Base-by-base conservation (phyloP, 2,888 invertebrate species). In the Eumacrocentrus americanus region DNA sequence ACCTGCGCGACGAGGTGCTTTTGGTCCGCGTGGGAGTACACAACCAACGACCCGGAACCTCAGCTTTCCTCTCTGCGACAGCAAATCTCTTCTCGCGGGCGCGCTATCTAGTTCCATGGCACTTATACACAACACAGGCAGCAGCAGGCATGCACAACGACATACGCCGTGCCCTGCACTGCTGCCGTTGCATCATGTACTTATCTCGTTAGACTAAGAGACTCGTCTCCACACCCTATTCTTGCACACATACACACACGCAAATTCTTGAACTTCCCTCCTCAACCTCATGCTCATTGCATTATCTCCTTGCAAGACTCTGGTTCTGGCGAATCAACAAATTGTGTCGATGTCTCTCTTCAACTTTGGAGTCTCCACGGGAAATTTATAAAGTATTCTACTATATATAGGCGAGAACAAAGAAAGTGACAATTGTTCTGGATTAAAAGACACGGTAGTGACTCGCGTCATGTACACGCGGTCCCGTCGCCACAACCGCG, bases 21-120 rank as follows among this genome's bases (percentile, higher is more conserved):
- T 65, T 68, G 65, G 71, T 68, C 58, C 67, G 67, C 68, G 75
- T 76, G 67, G 74, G 73, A 66, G 69, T 71, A 66, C 61, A 70
- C 65, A 72, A 71, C 69, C 72, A 73, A 69, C 69, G 73, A 73
- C 70, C 70, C 72, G 72, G 71, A 76, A 72, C 71, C 72, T 67
- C 70, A 34, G 65, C 61, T 67, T 68, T 68, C 62, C 61, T 58
- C 62, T 58, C 29, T 52, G 61, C 56, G 66, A 67, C 58, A 62
- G 66, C 70, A 62, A 72, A 60, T 69, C 66, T 70, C 67, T 70
- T 53, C 16, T 11, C 42, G 42, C 20, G 20, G 11, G 14, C 23
- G 25, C 46, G 46, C 65, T 67, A 69, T 62, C 63, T 61, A 58
- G 64, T 64, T 69, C 63, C 48, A 54, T 42, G 46, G 60, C 50